Evolutionary conservation across 2,797 vertebrate species (phyloP).

Genomic region (Amblyopsis hoosieri): DNA sequence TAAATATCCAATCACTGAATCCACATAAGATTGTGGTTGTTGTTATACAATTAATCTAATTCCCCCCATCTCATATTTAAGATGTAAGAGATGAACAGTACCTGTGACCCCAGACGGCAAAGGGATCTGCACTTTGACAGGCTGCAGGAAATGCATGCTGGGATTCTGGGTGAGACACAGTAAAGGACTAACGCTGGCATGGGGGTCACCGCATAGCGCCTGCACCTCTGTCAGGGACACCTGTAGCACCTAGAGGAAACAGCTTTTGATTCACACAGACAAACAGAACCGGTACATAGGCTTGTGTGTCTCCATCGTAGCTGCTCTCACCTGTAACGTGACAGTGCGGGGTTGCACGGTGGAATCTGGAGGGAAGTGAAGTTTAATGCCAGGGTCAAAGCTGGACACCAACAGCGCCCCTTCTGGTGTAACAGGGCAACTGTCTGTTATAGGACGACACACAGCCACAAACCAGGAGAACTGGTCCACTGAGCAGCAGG

Average conservation of each 20-base stretch:
- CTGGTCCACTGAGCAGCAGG: constrained; percentile 85
- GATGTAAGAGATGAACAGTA: constrained; percentile 44
- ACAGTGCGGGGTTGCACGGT: constrained; percentile 81
- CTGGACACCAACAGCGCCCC: constrained; percentile 87
- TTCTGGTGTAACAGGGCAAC: constrained; percentile 82
- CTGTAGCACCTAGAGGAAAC: constrained; percentile 81
- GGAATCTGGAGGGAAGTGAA: constrained; percentile 86
- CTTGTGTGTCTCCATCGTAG: neutral
- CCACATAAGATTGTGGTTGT: no score
- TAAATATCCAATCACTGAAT: no score
- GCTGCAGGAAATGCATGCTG: constrained; percentile 82
- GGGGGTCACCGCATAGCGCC: constrained; percentile 70
- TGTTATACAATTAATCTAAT: no score
- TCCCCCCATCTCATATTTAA: neutral
- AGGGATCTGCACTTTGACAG: constrained; percentile 91
- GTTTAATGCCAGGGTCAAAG: constrained; percentile 85
- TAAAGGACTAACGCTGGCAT: constrained; percentile 81
- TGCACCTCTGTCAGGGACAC: constrained; percentile 78
- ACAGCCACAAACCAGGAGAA: constrained; percentile 97
- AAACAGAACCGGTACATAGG: neutral
- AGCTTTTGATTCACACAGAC: neutral
- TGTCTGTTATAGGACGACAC: constrained; percentile 83
- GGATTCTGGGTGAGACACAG: constrained; percentile 88
- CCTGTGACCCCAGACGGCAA: constrained; percentile 88
- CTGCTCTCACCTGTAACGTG: constrained; percentile 83